Conservation (phyloP, 30 jellyfish, hydroid and myxozoan genomes). For the Pseudorhiza aurosa region DNA sequence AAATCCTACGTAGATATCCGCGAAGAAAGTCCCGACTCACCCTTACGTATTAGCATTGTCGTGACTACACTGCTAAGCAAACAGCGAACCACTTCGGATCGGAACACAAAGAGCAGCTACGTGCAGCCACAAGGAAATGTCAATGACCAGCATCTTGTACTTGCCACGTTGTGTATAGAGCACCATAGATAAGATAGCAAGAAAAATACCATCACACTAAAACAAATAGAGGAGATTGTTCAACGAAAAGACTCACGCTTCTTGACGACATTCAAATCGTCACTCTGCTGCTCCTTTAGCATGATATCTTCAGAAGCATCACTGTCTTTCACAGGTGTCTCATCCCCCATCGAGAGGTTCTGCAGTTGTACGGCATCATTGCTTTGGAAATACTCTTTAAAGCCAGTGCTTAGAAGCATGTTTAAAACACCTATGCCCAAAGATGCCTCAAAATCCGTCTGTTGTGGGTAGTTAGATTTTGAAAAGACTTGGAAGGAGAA, state of each 20-base stretch:
- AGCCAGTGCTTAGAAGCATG: conserved; percentile 47
- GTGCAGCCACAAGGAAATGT: conserved; percentile 3
- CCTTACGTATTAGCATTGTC: too few relatives aligned
- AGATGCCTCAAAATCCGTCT: too few relatives aligned
- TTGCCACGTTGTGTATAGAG: conserved; percentile 6
- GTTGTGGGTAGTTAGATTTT: too few relatives aligned
- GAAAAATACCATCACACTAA: neutral
- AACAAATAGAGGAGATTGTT: neutral
- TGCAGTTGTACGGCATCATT: neutral
- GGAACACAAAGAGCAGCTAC: too few relatives aligned
- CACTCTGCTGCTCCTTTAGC: neutral
- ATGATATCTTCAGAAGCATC: neutral
- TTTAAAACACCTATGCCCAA: too few relatives aligned
- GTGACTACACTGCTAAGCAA: too few relatives aligned
- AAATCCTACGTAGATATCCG: too few relatives aligned
- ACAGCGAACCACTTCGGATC: too few relatives aligned
- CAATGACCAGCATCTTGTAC: neutral
- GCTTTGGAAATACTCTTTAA: conserved; percentile 30
- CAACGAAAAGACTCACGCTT: conserved; percentile 8
- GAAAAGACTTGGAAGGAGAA: too few relatives aligned
- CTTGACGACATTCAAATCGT: conserved; percentile 24
- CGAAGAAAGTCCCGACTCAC: too few relatives aligned
- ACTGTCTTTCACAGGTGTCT: neutral
- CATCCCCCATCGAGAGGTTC: neutral
- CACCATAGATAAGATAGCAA: neutral